Conservation (phyloP, 2,113 vertebrate genomes). For the Euleptes europaea region DNA sequence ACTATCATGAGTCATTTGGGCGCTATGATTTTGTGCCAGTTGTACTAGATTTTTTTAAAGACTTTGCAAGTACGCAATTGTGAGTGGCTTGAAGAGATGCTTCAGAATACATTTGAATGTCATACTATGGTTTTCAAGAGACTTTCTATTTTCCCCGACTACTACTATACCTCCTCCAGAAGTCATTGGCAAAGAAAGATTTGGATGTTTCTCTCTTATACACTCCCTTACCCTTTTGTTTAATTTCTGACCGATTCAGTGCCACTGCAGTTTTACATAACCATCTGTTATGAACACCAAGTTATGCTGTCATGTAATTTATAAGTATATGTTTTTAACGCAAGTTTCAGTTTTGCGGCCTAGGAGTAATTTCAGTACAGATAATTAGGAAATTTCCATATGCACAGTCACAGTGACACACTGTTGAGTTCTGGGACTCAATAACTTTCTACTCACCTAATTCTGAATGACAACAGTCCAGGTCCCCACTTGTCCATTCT, state of each 20-base stretch:
- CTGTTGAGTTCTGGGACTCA: too few relatives aligned
- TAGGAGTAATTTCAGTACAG: too few relatives aligned
- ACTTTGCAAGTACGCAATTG: background rate
- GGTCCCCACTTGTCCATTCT: too few relatives aligned
- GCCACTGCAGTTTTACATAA: too few relatives aligned
- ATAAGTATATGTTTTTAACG: too few relatives aligned
- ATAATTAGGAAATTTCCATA: too few relatives aligned
- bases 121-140: background rate
- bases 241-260: background rate
- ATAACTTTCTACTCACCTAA: too few relatives aligned
- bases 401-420: too few relatives aligned
- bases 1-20: conserved; percentile 44
- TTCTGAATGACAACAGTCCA: too few relatives aligned
- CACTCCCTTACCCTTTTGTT: background rate
- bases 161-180: background rate
- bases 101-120: background rate
- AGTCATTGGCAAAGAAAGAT: background rate
- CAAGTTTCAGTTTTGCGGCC: too few relatives aligned
- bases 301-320: too few relatives aligned
- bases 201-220: background rate
- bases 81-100: background rate
- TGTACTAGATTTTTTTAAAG: background rate
- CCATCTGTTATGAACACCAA: too few relatives aligned
- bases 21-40: conserved; percentile 38
- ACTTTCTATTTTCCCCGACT: background rate